Evolutionary conservation across 2,113 vertebrate species (phyloP), one percentile per base, ranked within the genome.

Genomic region (Andinoacara biseriatus): DNA sequence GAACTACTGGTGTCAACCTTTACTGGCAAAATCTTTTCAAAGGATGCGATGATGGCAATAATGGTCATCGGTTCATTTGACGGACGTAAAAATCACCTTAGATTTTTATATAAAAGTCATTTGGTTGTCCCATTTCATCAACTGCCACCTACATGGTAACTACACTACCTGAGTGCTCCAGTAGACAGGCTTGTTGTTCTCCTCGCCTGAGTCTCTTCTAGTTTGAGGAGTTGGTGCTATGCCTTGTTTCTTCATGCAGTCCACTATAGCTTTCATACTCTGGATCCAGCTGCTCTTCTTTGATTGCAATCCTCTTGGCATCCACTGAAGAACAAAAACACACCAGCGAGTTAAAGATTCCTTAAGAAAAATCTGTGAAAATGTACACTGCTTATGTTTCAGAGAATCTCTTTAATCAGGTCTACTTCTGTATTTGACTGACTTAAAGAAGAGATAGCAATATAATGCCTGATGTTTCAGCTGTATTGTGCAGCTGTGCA

Each of bases 231-330:
- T 94, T 95, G 5, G 86, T 91, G 24, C 81, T 92, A 78, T 93
- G 89, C 62, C 72, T 89, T 4, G 26, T 24, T 3, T 96, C 95
- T 1, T 80, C 38, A 14, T 94, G 96, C 72, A 93, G 92, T n/a
- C 95, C 95, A n/a, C 96, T 95, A 2, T 95, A 96, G 0, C 96
- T 96, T 88, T 99, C 98, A 3, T 99, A 99, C 65, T 97, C 98
- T 0, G 98, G 98, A 79, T 99, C 98, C 0, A 97, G 95, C 83
- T 98, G 97, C 83, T 99, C 98, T 88, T 99, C 98, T 93, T 99
- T 99, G 76, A 99, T 97, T 49, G 97, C 95, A 90, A 98, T 94
- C 92, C 96, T 97, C 94, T 99, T 99, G 4, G 98, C 98, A 84
- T 99, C 98, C 95, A 97, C 98, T 99, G 95, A 65, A 86, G 72